Base-by-base conservation (phyloP, 2,113 vertebrate species). In the Gallinago undulata region DNA sequence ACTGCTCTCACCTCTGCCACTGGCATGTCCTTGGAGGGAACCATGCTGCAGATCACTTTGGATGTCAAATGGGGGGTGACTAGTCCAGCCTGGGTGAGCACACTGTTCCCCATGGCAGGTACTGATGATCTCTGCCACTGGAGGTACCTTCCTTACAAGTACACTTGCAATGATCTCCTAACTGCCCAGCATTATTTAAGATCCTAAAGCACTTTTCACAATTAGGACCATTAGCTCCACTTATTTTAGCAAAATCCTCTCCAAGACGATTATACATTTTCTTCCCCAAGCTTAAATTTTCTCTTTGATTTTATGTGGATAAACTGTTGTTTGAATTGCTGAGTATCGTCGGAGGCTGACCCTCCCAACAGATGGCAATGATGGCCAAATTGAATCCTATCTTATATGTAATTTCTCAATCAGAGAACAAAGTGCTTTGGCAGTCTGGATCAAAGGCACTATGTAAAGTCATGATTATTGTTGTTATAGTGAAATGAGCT, bases 401-500 rank as follows among this genome's bases (percentile, higher is more conserved):
- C 31, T 86, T 87, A 39, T 19, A 33, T 43, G 60, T 80, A 11
- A 14, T 90, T 94, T 93, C 79, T 86, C 68, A 88, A 76, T 72
- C 53, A 47, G 72, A 83, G 67, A 88, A 94, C 56, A 88, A 94
- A 94, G 67, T 83, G 19, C 50, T 95, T 86, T 70, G 59, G 47
- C 82, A 90, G 45, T 80, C 50, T 90, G 75, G 59, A 91, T 94
- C 75, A 96, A 91, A 94, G 91, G 35, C 70, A 85, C 53, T 84
- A 9, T 62, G 70, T 93, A 93, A 93, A 87, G 70, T 90, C 74
- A 51, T 55, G n/a, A 88, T 92, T 90, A 90, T 76, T 91, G 51
- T 50, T 89, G 70, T 79, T 86, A 67, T 1, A 86, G 83, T 74
- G 72, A 95, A 95, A 83, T 67, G 47, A 93, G 28, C 79, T 94